phyloP scores from a whole-genome alignment of 2,113 vertebrate species.

The Leucoraja erinaceus region DNA sequence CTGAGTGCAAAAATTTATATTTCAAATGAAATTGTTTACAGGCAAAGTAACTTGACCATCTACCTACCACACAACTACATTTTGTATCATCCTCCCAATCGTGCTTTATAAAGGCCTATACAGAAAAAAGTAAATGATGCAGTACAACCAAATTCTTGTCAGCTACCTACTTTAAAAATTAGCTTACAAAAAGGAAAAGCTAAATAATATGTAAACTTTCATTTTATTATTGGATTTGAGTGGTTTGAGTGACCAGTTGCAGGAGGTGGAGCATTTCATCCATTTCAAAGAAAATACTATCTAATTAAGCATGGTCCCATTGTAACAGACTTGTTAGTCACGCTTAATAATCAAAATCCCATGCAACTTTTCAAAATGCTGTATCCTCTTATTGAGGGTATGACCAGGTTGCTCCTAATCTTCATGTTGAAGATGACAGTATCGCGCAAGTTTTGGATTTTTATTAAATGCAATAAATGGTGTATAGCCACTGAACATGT shows the following conservation, averaged over 20 bases:
- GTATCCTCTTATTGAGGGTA: background rate
- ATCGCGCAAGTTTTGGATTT: background rate
- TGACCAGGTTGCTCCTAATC: background rate
- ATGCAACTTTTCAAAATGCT: background rate
- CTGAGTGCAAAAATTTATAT: background rate
- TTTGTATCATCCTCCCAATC: background rate
- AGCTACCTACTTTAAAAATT: background rate
- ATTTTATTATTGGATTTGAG: background rate
- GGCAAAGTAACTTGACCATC: too few species aligned
- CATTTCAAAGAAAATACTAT: background rate
- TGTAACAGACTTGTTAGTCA: background rate
- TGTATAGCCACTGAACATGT: background rate
- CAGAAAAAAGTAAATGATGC: background rate
- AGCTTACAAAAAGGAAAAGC: background rate
- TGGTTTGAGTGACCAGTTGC: background rate
- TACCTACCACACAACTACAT: background rate
- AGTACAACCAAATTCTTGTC: background rate
- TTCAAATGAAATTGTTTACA: background rate
- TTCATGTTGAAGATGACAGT: conserved; percentile 32
- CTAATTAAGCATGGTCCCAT: background rate
- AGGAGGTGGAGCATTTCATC: background rate
- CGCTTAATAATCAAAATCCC: background rate
- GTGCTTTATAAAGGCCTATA: background rate
- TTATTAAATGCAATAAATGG: conserved; percentile 34
- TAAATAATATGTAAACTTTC: background rate